A percentile compares a stretch with the other conserved stretches of the same genome.
Conservation (phyloP, 1,140 invertebrate species). For the Vanessa tameamea region DNA sequence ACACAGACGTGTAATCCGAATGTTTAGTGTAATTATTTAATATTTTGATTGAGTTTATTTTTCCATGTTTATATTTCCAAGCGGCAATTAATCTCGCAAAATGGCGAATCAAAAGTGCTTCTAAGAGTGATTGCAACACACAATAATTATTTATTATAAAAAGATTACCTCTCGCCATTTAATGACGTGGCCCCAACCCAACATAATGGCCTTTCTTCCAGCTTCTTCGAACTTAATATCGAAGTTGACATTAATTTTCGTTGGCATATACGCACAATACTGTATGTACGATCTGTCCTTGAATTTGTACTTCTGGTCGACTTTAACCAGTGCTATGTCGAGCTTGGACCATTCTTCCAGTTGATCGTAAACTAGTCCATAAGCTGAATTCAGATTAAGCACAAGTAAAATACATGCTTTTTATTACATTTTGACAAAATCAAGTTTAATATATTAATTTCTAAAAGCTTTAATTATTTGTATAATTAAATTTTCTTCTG, state of each 20-base stretch:
- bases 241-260: constrained; percentile 46
- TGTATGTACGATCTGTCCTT: constrained; percentile 20
- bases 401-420: not conserved
- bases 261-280: constrained; percentile 44
- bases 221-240: constrained; percentile 45
- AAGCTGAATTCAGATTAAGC: constrained; percentile 39
- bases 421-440: too few relatives aligned
- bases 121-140: not conserved
- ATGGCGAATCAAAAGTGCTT: too few relatives aligned
- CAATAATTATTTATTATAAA: not conserved
- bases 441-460: too few relatives aligned
- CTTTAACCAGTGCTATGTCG: constrained; percentile 53
- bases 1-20: too few relatives aligned
- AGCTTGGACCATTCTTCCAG: constrained; percentile 49
- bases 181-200: constrained; percentile 52
- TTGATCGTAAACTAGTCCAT: constrained; percentile 45
- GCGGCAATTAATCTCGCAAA: too few relatives aligned
- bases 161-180: constrained; percentile 42
- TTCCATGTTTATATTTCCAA: too few relatives aligned
- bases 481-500: too few relatives aligned
- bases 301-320: constrained; percentile 47
- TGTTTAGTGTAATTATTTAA: too few relatives aligned
- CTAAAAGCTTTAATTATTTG: too few relatives aligned
- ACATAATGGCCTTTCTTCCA: constrained; percentile 41
- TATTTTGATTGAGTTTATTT: too few relatives aligned